A percentile compares a stretch with the other conserved stretches of the same genome.
phyloP scores from a whole-genome alignment of 2,888 invertebrate species.

The Pollenia angustigena region DNA sequence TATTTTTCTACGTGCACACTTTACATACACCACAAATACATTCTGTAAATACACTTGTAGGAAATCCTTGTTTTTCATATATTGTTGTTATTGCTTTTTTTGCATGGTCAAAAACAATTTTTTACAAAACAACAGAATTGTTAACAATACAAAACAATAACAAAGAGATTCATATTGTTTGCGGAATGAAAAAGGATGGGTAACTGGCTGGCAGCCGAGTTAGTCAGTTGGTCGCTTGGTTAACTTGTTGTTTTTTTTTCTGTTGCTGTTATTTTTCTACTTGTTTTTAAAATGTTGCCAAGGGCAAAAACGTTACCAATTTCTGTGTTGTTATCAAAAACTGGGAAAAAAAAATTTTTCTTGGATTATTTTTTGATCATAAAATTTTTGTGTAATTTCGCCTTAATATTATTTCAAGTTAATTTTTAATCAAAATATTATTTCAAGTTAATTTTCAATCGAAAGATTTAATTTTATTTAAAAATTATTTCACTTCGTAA shows the following conservation, averaged over 20 bases:
- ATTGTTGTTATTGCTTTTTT: constrained; percentile 46
- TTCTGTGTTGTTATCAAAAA: not conserved
- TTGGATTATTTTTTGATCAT: not conserved
- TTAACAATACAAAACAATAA: constrained; percentile 41
- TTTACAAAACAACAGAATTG: constrained; percentile 42
- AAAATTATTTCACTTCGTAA: too few species aligned
- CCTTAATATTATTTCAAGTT: too few species aligned
- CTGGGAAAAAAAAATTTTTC: not conserved
- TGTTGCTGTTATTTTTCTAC: constrained; percentile 27
- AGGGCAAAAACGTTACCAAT: constrained; percentile 44
- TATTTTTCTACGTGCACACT: constrained; percentile 4
- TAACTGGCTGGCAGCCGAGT: not conserved
- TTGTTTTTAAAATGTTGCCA: constrained; percentile 61
- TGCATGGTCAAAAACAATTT: constrained; percentile 63
- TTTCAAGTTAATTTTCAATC: too few species aligned
- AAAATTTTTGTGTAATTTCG: not conserved
- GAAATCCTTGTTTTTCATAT: constrained; percentile 48
- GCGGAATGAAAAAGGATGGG: not conserved
- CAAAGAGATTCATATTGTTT: constrained; percentile 47
- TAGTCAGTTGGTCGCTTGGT: constrained; percentile 16
- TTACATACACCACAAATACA: constrained; percentile 5
- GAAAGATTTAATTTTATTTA: too few species aligned
- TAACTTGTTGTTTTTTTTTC: not conserved
- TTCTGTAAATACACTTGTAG: constrained; percentile 43
- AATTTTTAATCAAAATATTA: too few species aligned